Conservation (phyloP, 2,888 invertebrate genomes). For the Xestia sexstrigata region DNA sequence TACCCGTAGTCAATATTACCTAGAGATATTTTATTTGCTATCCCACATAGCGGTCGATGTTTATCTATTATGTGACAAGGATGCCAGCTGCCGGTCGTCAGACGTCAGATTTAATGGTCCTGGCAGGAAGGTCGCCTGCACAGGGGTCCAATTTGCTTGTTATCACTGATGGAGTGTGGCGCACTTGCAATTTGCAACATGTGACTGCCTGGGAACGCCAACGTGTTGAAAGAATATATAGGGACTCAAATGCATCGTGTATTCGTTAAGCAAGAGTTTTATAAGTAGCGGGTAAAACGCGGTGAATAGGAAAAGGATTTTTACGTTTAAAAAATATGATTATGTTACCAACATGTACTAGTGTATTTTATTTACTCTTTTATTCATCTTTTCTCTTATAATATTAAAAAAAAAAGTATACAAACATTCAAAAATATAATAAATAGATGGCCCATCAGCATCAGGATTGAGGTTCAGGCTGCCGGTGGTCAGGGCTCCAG, state of each 20-base stretch:
- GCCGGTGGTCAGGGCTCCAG: too few species aligned
- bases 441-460: too few species aligned
- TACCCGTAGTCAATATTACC: background rate
- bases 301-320: background rate
- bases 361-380: background rate
- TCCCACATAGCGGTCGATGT: slow-evolving; percentile 25
- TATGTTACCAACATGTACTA: background rate
- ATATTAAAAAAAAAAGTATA: too few species aligned
- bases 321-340: background rate
- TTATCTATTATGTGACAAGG: slow-evolving; percentile 45
- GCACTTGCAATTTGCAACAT: slow-evolving; percentile 20
- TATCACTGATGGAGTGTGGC: slow-evolving; percentile 21
- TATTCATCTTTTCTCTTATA: too few species aligned
- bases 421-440: too few species aligned
- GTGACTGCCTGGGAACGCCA: background rate
- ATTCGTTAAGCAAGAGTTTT: background rate
- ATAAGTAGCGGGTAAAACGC: background rate
- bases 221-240: too few species aligned
- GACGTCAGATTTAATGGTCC: slow-evolving; percentile 40
- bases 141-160: slow-evolving; percentile 37
- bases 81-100: slow-evolving; percentile 23
- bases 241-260: background rate
- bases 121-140: slow-evolving; percentile 43
- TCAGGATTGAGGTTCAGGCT: too few species aligned
- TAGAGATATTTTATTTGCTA: background rate